phyloP scores from a whole-genome alignment of 2,888 invertebrate genomes.

The Tachystola acroxantha region DNA sequence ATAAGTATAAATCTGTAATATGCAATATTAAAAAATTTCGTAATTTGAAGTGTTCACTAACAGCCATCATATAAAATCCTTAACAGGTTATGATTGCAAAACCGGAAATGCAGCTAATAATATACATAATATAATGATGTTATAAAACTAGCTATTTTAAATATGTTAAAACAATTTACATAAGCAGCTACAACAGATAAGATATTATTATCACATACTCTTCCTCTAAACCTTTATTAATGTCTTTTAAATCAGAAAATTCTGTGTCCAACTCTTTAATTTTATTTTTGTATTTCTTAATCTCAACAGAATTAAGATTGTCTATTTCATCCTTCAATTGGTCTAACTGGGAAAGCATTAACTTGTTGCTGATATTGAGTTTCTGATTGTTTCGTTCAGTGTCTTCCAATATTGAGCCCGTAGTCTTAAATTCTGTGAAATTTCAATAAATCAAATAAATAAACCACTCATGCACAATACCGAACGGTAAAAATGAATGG shows the following conservation, averaged over 20 bases:
- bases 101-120: no score
- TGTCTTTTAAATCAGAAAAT: slow-evolving; percentile 30
- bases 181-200: no score
- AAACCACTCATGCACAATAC: no score
- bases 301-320: slow-evolving; percentile 34
- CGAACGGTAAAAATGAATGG: no score
- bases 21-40: no score
- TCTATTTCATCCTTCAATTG: slow-evolving; percentile 36
- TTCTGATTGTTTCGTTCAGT: slow-evolving; percentile 24
- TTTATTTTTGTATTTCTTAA: slow-evolving; percentile 33
- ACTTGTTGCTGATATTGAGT: slow-evolving; percentile 35
- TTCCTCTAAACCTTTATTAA: slow-evolving; percentile 47
- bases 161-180: no score
- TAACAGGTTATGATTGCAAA: no score
- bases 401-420: not conserved
- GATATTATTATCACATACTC: slow-evolving; percentile 32
- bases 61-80: no score
- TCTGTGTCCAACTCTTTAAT: slow-evolving; percentile 38
- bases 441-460: not conserved
- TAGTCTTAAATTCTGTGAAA: not conserved
- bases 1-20: no score
- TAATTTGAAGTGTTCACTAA: no score
- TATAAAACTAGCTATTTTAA: no score
- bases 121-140: no score
- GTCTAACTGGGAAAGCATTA: slow-evolving; percentile 35